Conservation (phyloP, 1,140 invertebrate genomes). For the Drosophila ambigua region DNA sequence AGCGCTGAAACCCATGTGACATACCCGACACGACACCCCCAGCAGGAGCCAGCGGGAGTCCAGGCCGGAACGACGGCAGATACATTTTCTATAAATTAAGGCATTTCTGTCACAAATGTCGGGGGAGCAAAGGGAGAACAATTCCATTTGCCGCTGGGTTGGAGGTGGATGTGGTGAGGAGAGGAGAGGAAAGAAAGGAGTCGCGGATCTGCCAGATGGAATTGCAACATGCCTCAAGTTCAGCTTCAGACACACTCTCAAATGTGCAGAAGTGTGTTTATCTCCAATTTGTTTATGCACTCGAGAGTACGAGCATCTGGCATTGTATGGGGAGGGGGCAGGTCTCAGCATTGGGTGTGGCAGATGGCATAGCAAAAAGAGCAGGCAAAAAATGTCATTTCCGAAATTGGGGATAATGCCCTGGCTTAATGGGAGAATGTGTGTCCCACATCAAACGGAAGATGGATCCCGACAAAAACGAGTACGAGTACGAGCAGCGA, state of each 20-base stretch:
- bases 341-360: slow-evolving; percentile 40
- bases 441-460: slow-evolving; percentile 25
- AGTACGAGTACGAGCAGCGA: background rate
- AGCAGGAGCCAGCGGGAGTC: slow-evolving; percentile 1
- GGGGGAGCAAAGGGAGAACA: slow-evolving; percentile 54
- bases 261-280: slow-evolving; percentile 44
- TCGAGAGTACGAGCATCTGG: slow-evolving; percentile 10
- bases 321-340: slow-evolving; percentile 6
- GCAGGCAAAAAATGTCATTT: slow-evolving; percentile 51
- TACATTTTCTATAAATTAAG: slow-evolving; percentile 77
- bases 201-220: slow-evolving; percentile 42
- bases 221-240: slow-evolving; percentile 49
- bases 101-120: slow-evolving; percentile 62
- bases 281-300: slow-evolving; percentile 64
- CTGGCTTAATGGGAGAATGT: slow-evolving; percentile 8
- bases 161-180: background rate
- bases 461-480: background rate
- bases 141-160: slow-evolving; percentile 55
- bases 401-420: slow-evolving; percentile 58
- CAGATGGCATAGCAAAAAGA: slow-evolving; percentile 33
- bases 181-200: slow-evolving; percentile 16
- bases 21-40: slow-evolving; percentile 28
- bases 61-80: slow-evolving; percentile 25
- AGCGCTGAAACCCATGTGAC: slow-evolving; percentile 54
- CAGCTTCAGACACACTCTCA: slow-evolving; percentile 11